phyloP scores from a whole-genome alignment of 2,797 vertebrate species.

The Darevskia nairensis region DNA sequence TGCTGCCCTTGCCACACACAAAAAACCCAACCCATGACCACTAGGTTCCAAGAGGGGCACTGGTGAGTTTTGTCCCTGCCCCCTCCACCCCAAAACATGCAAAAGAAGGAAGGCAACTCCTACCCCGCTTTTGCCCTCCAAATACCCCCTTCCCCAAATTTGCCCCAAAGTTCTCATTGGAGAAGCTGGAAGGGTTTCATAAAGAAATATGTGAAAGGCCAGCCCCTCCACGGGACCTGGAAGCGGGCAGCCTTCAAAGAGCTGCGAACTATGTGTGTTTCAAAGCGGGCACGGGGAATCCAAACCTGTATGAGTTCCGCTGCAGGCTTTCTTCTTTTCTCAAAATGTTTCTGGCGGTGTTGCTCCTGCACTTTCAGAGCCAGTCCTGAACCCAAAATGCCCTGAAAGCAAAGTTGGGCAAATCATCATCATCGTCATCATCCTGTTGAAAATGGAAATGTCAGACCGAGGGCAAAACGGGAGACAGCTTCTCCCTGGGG shows the following conservation, averaged over 20 bases:
- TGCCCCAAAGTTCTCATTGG: neutral
- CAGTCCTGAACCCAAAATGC: slow-evolving; percentile 94
- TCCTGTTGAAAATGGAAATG: neutral
- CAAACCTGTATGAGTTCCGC: slow-evolving; percentile 97
- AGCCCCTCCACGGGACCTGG: neutral
- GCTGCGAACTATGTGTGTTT: neutral
- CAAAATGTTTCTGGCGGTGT: slow-evolving; percentile 98
- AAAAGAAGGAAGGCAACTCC: neutral
- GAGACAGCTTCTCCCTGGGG: neutral
- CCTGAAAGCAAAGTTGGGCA: slow-evolving; percentile 77
- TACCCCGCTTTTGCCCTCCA: neutral
- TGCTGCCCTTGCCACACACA: no score
- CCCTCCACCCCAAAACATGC: neutral
- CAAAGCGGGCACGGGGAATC: neutral
- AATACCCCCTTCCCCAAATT: neutral
- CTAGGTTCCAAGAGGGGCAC: no score
- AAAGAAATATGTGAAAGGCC: neutral
- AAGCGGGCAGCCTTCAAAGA: neutral
- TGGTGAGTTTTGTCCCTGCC: neutral
- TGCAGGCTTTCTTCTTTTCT: slow-evolving; percentile 95
- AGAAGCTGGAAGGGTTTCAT: slow-evolving; percentile 12
- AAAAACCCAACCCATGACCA: no score
- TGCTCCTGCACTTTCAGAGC: slow-evolving; percentile 98
- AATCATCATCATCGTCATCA: neutral
- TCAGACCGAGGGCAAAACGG: neutral